Base-by-base conservation (phyloP, 1,140 invertebrate genomes). In the Pararge aegeria region DNA sequence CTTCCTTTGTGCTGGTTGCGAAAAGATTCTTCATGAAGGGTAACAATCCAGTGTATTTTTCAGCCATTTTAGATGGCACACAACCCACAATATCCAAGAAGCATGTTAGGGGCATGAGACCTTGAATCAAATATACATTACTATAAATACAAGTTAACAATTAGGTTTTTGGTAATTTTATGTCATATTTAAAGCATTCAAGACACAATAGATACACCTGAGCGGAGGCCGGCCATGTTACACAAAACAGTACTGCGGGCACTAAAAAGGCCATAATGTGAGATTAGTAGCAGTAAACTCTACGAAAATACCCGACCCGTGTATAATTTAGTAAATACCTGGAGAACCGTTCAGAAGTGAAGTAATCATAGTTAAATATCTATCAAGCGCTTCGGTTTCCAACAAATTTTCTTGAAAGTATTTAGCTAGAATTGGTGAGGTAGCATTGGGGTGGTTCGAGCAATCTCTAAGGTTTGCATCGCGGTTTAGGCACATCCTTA, bases 61-160 rank as follows among this genome's bases (percentile, higher is more conserved):
- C 73, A 5, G 93, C 87, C 68, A 95, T 90, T 42, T 92, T 83
- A 37, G 92, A 87, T 1, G 94, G 92, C 40, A 93, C 91, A 66
- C 94, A 94, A 5, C 95, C 95, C 19, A 95, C 90, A 12, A 95
- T 86, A 87, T 96, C 95, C 44, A 96, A 80, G 64, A 96, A 89
- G 66, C 94, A 95, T 63, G 93, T 93, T 58, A 96, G 80, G 0
- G 94, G 89, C 75, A 93, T 91, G 54, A 92, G 70, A 74, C 92
- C 93, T 94, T 37, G 60, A 66, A 44, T 19, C n/a, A 19, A 24
- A 29, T 21, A 2, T 50, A 13, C n/a, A n/a, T n/a, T n/a, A n/a
- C n/a, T n/a, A n/a, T n/a, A n/a, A n/a, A n/a, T n/a, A n/a, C n/a
- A n/a, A n/a, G n/a, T n/a, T n/a, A n/a, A n/a, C n/a, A n/a, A n/a